phyloP scores from a whole-genome alignment of 1,140 invertebrate species.

The Choristoneura fumiferana region DNA sequence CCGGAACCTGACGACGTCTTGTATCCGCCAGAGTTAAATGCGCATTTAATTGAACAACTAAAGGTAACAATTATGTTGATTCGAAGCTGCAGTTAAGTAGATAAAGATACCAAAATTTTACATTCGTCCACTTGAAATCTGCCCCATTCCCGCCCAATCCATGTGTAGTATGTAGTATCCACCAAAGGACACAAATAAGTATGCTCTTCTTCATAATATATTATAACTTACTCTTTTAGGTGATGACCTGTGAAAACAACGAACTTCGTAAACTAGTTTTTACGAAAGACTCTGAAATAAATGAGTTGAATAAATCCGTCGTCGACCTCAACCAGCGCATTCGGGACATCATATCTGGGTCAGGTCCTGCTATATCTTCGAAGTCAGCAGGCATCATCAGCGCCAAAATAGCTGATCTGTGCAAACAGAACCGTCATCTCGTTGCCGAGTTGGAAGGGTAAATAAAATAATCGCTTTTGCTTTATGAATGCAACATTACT shows the following conservation, averaged over 20 bases:
- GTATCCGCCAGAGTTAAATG: slow-evolving; percentile 70
- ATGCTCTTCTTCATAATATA: no score
- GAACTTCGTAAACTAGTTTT: slow-evolving; percentile 64
- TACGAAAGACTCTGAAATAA: slow-evolving; percentile 76
- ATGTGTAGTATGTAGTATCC: no score
- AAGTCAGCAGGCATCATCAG: slow-evolving; percentile 76
- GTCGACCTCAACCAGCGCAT: slow-evolving; percentile 76
- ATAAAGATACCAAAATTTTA: no score
- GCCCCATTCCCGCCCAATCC: no score
- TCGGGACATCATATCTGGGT: slow-evolving; percentile 77
- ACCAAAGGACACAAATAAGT: no score
- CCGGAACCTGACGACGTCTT: slow-evolving; percentile 57
- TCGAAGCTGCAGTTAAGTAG: no score
- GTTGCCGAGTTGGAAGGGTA: slow-evolving; percentile 74
- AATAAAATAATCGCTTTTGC: neutral
- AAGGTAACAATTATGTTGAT: no score
- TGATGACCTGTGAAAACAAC: slow-evolving; percentile 68
- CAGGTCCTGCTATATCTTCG: slow-evolving; percentile 71
- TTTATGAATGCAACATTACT: no score
- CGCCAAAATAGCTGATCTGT: slow-evolving; percentile 78
- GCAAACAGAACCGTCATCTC: slow-evolving; percentile 79
- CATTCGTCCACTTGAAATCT: no score
- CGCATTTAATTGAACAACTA: slow-evolving; percentile 69
- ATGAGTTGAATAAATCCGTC: slow-evolving; percentile 72
- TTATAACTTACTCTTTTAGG: slow-evolving; percentile 33